These are phyloP conservation scores for Phalangium opilio DNA, from an alignment of 2,888 invertebrate species.

Conservation along the genomic window DNA sequence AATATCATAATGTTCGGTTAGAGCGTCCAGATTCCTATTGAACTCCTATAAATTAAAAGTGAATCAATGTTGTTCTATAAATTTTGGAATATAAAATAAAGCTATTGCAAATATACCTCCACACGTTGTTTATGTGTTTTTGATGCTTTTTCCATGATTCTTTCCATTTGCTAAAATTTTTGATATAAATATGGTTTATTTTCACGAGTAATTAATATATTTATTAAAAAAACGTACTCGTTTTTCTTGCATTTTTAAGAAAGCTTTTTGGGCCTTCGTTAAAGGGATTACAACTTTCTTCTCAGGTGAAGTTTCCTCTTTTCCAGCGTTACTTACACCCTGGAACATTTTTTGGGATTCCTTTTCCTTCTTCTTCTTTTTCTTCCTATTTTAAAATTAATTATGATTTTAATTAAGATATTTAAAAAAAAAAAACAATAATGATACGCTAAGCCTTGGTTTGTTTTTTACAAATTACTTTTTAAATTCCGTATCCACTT, in stretches of 20 bases:
- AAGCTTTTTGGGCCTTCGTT: constrained; percentile 69
- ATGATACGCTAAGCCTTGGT: too few species aligned
- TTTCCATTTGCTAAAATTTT: constrained; percentile 58
- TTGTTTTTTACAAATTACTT: too few species aligned
- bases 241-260: constrained; percentile 82
- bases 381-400: constrained; percentile 41
- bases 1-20: constrained; percentile 95
- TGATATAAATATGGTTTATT: constrained; percentile 6
- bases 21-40: constrained; percentile 78
- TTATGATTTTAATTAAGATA: too few species aligned
- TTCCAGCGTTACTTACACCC: constrained; percentile 33
- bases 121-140: constrained; percentile 93
- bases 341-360: constrained; percentile 47
- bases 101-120: constrained; percentile 46
- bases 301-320: constrained; percentile 21
- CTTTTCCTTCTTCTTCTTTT: constrained; percentile 58
- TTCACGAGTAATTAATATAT: constrained; percentile 1
- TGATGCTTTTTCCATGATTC: constrained; percentile 78
- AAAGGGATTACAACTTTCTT: constrained; percentile 9
- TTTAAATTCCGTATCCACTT: too few species aligned
- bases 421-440: too few species aligned
- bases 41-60: constrained; percentile 58
- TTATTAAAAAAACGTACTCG: constrained; percentile 27
- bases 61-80: constrained; percentile 1
- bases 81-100: too few species aligned